phyloP scores from a whole-genome alignment of 2,113 vertebrate species.

The Lophochroa leadbeateri region DNA sequence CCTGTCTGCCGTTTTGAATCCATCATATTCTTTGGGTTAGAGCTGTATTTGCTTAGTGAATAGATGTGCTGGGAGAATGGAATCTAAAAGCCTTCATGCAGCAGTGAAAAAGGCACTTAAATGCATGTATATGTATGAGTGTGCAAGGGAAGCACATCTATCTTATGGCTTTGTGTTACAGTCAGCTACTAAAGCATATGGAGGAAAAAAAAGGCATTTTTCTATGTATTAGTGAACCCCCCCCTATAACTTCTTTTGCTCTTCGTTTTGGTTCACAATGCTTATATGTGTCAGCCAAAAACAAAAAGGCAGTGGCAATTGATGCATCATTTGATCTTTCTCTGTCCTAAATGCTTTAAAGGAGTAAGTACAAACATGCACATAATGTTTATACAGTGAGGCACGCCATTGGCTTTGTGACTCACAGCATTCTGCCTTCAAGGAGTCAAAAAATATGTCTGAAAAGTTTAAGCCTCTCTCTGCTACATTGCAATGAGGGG shows the following conservation, averaged over 20 bases:
- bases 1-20: conserved; percentile 33
- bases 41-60: neutral
- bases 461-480: neutral
- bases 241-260: neutral
- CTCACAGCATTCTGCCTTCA: conserved; percentile 3
- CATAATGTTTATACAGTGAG: neutral
- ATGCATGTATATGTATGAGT: neutral
- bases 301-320: neutral
- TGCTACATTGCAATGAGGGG: neutral
- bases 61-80: neutral
- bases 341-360: neutral
- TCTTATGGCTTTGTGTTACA: neutral
- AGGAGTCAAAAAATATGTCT: conserved; percentile 11
- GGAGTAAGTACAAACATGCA: neutral
- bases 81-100: neutral
- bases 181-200: neutral
- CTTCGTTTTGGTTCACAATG: neutral
- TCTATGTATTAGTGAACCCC: neutral
- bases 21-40: neutral
- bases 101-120: neutral
- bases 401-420: neutral
- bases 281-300: neutral
- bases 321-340: neutral
- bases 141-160: neutral
- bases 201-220: neutral